Conservation (phyloP, 2,113 vertebrate species). For the Tachuris rubrigastra region DNA sequence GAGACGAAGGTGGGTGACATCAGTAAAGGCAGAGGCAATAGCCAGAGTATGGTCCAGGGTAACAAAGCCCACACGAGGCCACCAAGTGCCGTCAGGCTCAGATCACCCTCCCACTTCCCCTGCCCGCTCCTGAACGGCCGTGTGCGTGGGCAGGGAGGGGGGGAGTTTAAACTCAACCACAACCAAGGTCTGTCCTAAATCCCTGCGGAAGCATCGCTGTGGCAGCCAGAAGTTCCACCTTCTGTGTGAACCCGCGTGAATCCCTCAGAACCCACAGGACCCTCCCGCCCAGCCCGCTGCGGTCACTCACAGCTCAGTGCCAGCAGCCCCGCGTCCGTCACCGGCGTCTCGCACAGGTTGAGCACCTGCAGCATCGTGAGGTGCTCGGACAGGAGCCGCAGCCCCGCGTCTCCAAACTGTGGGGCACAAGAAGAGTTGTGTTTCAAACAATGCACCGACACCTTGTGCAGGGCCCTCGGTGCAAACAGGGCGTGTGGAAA, state of each 20-base stretch:
- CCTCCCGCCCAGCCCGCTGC: rapidly evolving
- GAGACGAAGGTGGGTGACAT: background rate
- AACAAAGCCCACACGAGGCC: background rate
- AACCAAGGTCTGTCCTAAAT: background rate
- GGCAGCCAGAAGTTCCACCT: background rate
- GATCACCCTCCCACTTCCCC: background rate
- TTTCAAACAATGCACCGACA: rapidly evolving
- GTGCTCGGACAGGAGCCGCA: slow-evolving; percentile 95
- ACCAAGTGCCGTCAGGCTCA: background rate
- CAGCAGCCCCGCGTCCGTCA: slow-evolving; percentile 93
- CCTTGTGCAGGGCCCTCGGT: rapidly evolving
- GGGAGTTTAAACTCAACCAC: background rate
- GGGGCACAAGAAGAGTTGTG: background rate
- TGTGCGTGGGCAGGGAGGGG: background rate
- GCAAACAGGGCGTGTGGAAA: background rate
- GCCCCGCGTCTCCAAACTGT: slow-evolving; percentile 93
- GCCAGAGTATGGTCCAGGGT: rapidly evolving
- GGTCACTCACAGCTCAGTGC: slow-evolving; percentile 93
- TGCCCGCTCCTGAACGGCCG: background rate
- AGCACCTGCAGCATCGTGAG: slow-evolving; percentile 97
- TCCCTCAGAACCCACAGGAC: rapidly evolving
- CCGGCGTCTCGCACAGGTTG: slow-evolving; percentile 97
- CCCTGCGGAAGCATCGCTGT: background rate
- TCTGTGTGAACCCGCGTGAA: rapidly evolving
- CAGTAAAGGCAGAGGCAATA: background rate